Evolutionary conservation across 2,113 vertebrate species (phyloP).

Genomic region (Malurus elegans): DNA sequence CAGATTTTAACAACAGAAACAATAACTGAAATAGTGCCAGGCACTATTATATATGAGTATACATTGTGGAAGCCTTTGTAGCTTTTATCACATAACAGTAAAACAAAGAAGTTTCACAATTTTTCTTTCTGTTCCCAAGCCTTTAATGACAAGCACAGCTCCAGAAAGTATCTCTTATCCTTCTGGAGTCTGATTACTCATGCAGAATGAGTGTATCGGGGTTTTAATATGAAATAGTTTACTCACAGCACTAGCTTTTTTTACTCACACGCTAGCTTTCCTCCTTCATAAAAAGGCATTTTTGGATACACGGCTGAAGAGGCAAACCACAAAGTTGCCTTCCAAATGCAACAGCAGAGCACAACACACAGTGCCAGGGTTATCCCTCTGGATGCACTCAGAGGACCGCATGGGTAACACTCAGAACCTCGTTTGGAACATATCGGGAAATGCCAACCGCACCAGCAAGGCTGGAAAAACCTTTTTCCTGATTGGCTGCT

Average conservation of each 20-base stretch:
- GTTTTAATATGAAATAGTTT: constrained; percentile 40
- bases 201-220: neutral
- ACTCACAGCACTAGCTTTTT: constrained; percentile 53
- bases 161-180: neutral
- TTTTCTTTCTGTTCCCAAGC: neutral
- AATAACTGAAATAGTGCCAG: neutral
- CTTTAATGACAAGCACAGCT: neutral
- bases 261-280: neutral
- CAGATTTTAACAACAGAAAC: neutral
- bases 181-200: neutral
- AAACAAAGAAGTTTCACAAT: neutral
- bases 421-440: neutral
- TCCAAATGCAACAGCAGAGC: constrained; percentile 13
- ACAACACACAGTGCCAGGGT: neutral
- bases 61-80: neutral
- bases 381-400: neutral
- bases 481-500: constrained; percentile 43
- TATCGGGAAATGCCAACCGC: neutral
- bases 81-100: neutral
- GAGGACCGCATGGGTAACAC: neutral
- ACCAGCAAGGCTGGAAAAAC: neutral
- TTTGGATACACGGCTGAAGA: constrained; percentile 38
- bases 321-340: neutral
- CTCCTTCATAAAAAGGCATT: constrained; percentile 1
- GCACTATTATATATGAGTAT: neutral